phyloP scores from a whole-genome alignment of 2,888 invertebrate genomes.

The Drosophila fungiperda region DNA sequence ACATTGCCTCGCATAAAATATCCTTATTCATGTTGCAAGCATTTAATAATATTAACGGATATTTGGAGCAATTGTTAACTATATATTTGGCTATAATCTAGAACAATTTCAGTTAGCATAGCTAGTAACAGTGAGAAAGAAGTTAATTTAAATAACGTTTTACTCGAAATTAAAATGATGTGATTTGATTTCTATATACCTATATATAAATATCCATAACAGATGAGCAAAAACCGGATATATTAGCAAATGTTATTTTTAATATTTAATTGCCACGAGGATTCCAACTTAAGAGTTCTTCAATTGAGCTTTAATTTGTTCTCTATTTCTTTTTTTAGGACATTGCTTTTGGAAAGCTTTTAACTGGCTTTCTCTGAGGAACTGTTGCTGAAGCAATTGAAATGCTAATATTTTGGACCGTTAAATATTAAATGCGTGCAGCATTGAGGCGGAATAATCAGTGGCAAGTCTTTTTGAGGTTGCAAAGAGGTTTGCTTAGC shows the following conservation, averaged over 20 bases:
- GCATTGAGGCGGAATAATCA: conserved; percentile 9
- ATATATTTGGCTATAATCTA: background rate
- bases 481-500: background rate
- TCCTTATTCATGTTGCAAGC: background rate
- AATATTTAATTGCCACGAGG: too few species aligned
- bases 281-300: background rate
- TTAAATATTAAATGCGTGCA: conserved; percentile 19
- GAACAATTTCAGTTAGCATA: background rate
- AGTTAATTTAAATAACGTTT: too few species aligned
- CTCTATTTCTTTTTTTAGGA: background rate
- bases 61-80: background rate
- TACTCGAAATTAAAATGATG: too few species aligned
- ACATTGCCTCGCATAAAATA: background rate
- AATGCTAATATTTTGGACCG: conserved; percentile 2
- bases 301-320: background rate
- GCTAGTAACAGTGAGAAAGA: background rate
- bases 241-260: too few species aligned
- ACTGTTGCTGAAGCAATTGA: background rate
- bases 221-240: too few species aligned
- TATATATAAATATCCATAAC: too few species aligned
- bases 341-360: background rate
- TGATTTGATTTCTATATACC: too few species aligned
- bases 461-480: conserved; percentile 1
- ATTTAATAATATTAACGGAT: background rate
- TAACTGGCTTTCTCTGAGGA: background rate